Conservation (phyloP, 2,113 vertebrate species). For the Theristicus caerulescens region DNA sequence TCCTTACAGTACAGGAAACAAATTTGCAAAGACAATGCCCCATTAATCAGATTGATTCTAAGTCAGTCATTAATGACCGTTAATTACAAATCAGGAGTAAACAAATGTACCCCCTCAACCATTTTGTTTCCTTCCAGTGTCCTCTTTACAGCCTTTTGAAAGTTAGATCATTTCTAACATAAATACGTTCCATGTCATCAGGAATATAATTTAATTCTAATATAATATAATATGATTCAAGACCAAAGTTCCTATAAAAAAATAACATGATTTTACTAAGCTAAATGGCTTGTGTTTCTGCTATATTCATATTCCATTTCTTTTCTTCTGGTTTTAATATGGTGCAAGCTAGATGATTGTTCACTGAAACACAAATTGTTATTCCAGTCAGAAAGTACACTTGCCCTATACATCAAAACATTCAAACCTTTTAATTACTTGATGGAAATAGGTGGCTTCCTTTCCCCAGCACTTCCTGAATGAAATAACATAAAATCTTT, state of each 20-base stretch:
- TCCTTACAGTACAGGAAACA: slow-evolving; percentile 20
- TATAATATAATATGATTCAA: background rate
- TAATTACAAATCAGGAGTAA: slow-evolving; percentile 58
- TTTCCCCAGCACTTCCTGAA: background rate
- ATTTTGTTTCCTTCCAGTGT: background rate
- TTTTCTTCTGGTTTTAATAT: background rate
- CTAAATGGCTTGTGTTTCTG: background rate
- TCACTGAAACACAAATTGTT: slow-evolving; percentile 2
- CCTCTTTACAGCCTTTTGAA: background rate
- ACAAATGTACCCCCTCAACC: background rate
- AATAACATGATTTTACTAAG: background rate
- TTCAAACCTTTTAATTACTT: slow-evolving; percentile 7
- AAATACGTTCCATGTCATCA: background rate
- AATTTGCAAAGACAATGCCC: slow-evolving; percentile 36
- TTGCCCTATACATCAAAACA: background rate
- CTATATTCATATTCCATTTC: background rate
- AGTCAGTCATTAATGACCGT: slow-evolving; percentile 49
- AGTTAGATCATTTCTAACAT: background rate
- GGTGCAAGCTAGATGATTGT: background rate
- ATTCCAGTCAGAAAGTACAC: background rate
- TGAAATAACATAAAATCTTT: slow-evolving; percentile 3
- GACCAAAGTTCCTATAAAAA: background rate
- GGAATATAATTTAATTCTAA: slow-evolving; percentile 19
- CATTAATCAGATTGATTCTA: slow-evolving; percentile 64
- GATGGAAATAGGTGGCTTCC: background rate